These are phyloP conservation scores for Cladopsammia gracilis DNA, from an alignment of 64 coral and sea anemone genomes.

Conservation along the genomic window DNA sequence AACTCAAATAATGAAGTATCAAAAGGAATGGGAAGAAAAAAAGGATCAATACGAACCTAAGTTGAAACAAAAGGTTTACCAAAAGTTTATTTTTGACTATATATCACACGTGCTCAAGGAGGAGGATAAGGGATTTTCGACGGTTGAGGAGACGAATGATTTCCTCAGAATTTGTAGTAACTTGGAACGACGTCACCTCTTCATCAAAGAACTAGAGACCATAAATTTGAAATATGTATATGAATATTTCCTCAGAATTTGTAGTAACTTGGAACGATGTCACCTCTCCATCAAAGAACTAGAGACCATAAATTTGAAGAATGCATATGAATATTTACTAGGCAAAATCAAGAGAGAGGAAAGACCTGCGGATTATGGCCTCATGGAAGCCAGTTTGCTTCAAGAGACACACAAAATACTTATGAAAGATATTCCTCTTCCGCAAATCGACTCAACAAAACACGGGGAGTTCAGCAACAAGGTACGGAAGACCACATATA, in stretches of 20 bases:
- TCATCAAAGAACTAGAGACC: slow-evolving; percentile 73
- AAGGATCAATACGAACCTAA: background rate
- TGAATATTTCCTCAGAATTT: slow-evolving; percentile 37
- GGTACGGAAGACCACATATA: background rate
- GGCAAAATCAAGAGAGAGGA: background rate
- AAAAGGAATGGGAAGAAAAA: slow-evolving; percentile 18
- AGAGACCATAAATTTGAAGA: slow-evolving; percentile 75
- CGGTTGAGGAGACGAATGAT: slow-evolving; percentile 39
- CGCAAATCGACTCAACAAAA: background rate
- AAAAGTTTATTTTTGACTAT: slow-evolving; percentile 27
- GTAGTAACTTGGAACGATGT: background rate
- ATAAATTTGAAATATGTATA: slow-evolving; percentile 66
- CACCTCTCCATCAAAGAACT: slow-evolving; percentile 40
- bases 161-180: slow-evolving; percentile 6
- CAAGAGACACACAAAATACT: slow-evolving; percentile 29
- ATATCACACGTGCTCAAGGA: slow-evolving; percentile 72
- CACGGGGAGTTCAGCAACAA: background rate
- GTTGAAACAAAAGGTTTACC: background rate
- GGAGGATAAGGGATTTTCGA: slow-evolving; percentile 74
- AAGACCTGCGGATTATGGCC: slow-evolving; percentile 5
- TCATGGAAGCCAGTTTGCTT: slow-evolving; percentile 38
- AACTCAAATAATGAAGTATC: slow-evolving; percentile 8
- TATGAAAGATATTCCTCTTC: background rate
- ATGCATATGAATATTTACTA: slow-evolving; percentile 61
- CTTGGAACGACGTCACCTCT: background rate